Base-by-base conservation (phyloP, 2,113 vertebrate species). In the Theristicus caerulescens region DNA sequence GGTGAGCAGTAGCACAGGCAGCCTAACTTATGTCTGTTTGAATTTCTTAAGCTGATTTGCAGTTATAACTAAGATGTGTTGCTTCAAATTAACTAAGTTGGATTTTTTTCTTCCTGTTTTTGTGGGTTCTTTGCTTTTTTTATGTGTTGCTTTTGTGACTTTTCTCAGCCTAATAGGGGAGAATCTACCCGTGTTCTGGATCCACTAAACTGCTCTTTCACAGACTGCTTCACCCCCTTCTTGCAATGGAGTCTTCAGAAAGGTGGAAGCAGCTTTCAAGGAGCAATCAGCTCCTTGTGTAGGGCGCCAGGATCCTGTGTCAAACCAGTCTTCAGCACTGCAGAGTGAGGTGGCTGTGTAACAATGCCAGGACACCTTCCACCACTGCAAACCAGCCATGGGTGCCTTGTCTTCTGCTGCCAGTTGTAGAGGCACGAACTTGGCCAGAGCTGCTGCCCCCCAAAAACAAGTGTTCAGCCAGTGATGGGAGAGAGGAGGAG, bases 341-440 rank as follows among this genome's bases (percentile, higher is more conserved):
- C 36, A 10, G 31, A 66, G 64, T 5, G 12, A 64, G 46, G 24
- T 47, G 46, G 12, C 61, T 36, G 42, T 19, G 36, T 62, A 40
- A 40, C 21, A 65, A 31, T 0, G 1, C 49, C 16, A 31, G 1
- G 1, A 1, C 1, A 1, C 40, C 19, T 70, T 22, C 49, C 26
- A 29, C 34, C 12, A 7, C 74, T 47, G 69, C 78, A 31, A 19
- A 49, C 27, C 47, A 66, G 19, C 38, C 58, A 16, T 3, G 0
- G 18, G 16, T 25, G 26, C 38, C 31, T 78, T 47, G 38, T 61
- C 49, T 71, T 77, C 51, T 82, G 77, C 52, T 58, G 46, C 34
- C 51, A 12, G 51, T 12, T 71, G 44, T 7, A 49, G 51, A 46
- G 18, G 46, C 38, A 59, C 0, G 0, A 66, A 66, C 26, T 34